phyloP scores from a whole-genome alignment of 2,797 vertebrate genomes.

The Lindbergichthys nudifrons region DNA sequence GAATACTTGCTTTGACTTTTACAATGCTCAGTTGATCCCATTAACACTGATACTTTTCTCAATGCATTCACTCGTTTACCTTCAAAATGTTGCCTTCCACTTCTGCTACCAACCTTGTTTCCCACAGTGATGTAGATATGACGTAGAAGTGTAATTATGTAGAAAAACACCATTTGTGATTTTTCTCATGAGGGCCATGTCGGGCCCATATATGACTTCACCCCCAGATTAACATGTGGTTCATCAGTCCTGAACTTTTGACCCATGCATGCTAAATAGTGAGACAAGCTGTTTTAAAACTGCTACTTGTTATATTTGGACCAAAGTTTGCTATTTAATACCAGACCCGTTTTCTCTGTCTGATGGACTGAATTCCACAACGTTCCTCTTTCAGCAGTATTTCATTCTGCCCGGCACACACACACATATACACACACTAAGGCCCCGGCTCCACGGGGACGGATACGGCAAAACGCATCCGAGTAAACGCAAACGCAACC shows the following conservation, averaged over 20 bases:
- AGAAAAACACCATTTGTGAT: too few relatives aligned
- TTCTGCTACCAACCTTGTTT: background rate
- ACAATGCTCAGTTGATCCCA: too few relatives aligned
- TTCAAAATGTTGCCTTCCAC: background rate
- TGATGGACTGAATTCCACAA: background rate
- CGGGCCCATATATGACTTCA: too few relatives aligned
- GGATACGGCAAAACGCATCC: too few relatives aligned
- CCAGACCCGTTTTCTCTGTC: background rate
- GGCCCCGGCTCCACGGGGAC: too few relatives aligned
- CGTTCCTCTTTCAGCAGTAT: slow-evolving; percentile 5
- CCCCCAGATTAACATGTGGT: background rate
- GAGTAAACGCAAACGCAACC: too few relatives aligned
- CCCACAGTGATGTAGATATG: too few relatives aligned
- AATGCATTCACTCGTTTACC: background rate
- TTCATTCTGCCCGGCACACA: background rate
- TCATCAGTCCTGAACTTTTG: background rate
- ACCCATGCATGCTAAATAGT: background rate
- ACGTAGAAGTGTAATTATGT: too few relatives aligned
- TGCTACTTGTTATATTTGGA: background rate
- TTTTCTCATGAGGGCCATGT: too few relatives aligned
- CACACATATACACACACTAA: background rate
- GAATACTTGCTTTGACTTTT: too few relatives aligned
- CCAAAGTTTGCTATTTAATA: background rate
- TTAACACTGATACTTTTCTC: background rate
- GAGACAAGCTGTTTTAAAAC: too few relatives aligned